A percentile compares a stretch with the other conserved stretches of the same genome.
Conservation (phyloP, 2,797 vertebrate genomes). For the Myoxocephalus aenaeus region DNA sequence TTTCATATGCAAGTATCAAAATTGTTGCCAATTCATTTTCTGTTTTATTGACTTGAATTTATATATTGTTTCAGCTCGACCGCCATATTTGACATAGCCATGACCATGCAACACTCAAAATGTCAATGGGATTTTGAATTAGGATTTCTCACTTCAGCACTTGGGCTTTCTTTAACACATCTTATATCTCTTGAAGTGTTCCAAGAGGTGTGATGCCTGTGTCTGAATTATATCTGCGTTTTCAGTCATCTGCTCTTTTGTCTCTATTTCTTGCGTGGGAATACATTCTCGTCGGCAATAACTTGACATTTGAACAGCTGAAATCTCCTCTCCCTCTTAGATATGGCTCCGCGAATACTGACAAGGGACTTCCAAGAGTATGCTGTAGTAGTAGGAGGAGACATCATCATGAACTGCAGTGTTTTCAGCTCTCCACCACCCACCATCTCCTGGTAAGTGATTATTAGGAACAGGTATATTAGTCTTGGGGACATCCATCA, state of each 20-base stretch:
- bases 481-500: not conserved
- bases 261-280: not conserved
- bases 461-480: not conserved
- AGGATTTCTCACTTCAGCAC: not conserved
- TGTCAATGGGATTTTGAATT: not conserved
- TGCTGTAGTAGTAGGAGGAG: constrained; percentile 81
- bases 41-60: not conserved
- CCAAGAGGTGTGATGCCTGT: not conserved
- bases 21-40: not conserved
- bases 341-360: constrained; percentile 90
- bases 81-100: not conserved
- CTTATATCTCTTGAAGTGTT: not conserved
- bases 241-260: constrained; percentile 4
- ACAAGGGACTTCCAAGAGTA: constrained; percentile 87
- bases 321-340: constrained; percentile 73
- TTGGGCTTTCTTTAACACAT: not conserved
- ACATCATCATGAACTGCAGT: constrained; percentile 86
- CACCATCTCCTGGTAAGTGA: constrained; percentile 87
- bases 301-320: constrained; percentile 35
- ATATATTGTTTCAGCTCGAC: not conserved
- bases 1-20: not conserved
- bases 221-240: constrained; percentile 7
- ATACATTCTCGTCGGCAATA: not conserved
- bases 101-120: not conserved
- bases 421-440: constrained; percentile 91